Evolutionary conservation across 1,140 invertebrate genomes (phyloP).

Genomic region (Drosophila sp.): DNA sequence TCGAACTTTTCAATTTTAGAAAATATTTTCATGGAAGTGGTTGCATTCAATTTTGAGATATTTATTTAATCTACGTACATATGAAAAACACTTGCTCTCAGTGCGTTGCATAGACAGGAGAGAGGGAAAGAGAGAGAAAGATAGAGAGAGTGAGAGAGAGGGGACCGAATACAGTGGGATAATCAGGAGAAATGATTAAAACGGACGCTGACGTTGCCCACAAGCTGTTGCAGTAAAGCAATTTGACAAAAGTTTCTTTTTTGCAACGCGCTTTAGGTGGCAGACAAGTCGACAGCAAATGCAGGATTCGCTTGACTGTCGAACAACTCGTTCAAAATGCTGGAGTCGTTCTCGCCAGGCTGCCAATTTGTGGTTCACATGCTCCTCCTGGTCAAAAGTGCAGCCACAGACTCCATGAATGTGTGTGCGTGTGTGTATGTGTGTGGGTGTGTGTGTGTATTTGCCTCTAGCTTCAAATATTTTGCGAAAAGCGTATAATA

Average conservation of each 20-base stretch:
- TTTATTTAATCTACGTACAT: slow-evolving; percentile 38
- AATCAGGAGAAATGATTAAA: slow-evolving; percentile 64
- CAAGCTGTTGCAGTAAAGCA: slow-evolving; percentile 72
- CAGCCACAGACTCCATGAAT: slow-evolving; percentile 45
- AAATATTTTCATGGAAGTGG: neutral
- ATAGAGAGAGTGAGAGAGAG: neutral
- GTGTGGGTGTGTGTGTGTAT: slow-evolving; percentile 12
- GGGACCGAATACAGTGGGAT: neutral
- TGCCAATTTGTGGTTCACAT: slow-evolving; percentile 35
- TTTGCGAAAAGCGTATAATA: slow-evolving; percentile 79
- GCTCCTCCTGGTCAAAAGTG: slow-evolving; percentile 63
- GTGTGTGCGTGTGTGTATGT: neutral
- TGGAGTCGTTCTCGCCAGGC: slow-evolving; percentile 27
- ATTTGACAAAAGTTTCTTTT: slow-evolving; percentile 66
- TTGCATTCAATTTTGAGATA: slow-evolving; percentile 26
- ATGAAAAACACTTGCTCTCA: slow-evolving; percentile 24
- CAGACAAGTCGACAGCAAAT: slow-evolving; percentile 35
- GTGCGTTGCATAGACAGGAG: too few relatives aligned
- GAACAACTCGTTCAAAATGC: slow-evolving; percentile 34
- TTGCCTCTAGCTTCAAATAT: slow-evolving; percentile 67
- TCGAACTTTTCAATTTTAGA: neutral
- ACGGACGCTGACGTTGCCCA: slow-evolving; percentile 58
- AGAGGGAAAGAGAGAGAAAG: too few relatives aligned
- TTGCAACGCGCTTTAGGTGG: slow-evolving; percentile 10
- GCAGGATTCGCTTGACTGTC: slow-evolving; percentile 49